Base-by-base conservation (phyloP, 2,113 vertebrate species). In the Eulemur macaco region DNA sequence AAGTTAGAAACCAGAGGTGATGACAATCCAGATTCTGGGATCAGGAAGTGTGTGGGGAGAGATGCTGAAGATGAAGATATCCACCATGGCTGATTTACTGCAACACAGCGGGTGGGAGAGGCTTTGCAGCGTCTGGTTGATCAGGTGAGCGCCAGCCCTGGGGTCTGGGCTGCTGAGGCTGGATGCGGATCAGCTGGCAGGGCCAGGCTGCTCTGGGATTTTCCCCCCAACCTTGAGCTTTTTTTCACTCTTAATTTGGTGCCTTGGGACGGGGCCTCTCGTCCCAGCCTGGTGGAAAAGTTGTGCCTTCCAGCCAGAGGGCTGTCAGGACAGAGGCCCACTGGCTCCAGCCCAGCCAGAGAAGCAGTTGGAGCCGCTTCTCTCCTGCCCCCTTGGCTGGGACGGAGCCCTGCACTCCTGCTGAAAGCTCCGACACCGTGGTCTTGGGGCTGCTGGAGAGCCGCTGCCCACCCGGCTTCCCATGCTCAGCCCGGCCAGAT, bases 161-260 rank as follows among this genome's bases (percentile, higher is more conserved):
- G 54, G 34, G 7, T 56, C 73, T 34, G 15, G 71, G 74, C 86
- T 6, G 1, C 66, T 4, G 10, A 4, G 2, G 73, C 52, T 89
- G 94, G 86, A 25, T 1, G 37, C 42, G 15, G 47, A 42, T 42
- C 84, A 92, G 90, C 63, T 9, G 17, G 74, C 80, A 52, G 52
- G 23, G 29, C 68, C 82, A 20, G 66, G 50, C 25, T 29, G 45
- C 56, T 78, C 5, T 6, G 73, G 7, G 13, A 1, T 27, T 52
- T 42, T 31, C 3, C 37, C 27, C 7, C 27, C 11, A 21, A 60
- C 39, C 39, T 60, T 37, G 52, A 42, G 12, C 21, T 90, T 87
- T 64, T 73, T 71, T 76, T 80, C 23, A n/a, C 20, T 82, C 31
- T 73, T 89, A 80, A 86, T 94, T 58, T 86, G 63, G 34, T 89